Evolutionary conservation across 2,113 vertebrate species (phyloP), one percentile per base, ranked within the genome.

Genomic region (Siphamia tubifer): DNA sequence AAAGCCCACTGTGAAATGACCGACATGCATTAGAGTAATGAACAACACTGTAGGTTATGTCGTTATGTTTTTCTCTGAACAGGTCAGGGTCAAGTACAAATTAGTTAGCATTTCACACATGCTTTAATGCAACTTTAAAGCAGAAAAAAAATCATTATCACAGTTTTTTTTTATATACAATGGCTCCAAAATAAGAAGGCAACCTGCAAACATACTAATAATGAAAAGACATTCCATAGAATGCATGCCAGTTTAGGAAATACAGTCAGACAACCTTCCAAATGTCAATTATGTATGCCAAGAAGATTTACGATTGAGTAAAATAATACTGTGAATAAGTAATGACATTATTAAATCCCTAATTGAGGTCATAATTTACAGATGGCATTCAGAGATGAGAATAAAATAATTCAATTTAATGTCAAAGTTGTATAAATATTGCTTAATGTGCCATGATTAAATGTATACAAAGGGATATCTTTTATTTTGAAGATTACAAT

Each of bases 401-500:
- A 61, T 48, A 12, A 58, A 64, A 21, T 48, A 39, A 43, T 58
- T 34, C 48, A 2, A 60, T 68, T 48, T 57, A 1, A 8, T 24
- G 13, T 32, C 16, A 36, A 30, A 51, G 23, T n/a, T 23, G 4
- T 54, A 39, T 6, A 20, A 39, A n/a, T n/a, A n/a, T n/a, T n/a
- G n/a, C n/a, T n/a, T n/a, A n/a, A n/a, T n/a, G n/a, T n/a, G 21
- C 28, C 15, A 40, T 17, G 24, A 28, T 40, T 63, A 0, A 42
- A 28, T 9, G 15, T 21, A n/a, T n/a, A n/a, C n/a, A n/a, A n/a
- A n/a, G n/a, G n/a, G n/a, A n/a, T n/a, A n/a, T n/a, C n/a, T n/a
- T n/a, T n/a, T n/a, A n/a, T n/a, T n/a, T n/a, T n/a, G n/a, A n/a
- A n/a, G n/a, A n/a, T n/a, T n/a, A n/a, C n/a, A n/a, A n/a, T n/a